Percentiles rank a stretch among this genome's conserved stretches.
These are phyloP conservation scores for Drosophila nigritarsus DNA, from an alignment of 2,888 invertebrate genomes.

Conservation along the genomic window DNA sequence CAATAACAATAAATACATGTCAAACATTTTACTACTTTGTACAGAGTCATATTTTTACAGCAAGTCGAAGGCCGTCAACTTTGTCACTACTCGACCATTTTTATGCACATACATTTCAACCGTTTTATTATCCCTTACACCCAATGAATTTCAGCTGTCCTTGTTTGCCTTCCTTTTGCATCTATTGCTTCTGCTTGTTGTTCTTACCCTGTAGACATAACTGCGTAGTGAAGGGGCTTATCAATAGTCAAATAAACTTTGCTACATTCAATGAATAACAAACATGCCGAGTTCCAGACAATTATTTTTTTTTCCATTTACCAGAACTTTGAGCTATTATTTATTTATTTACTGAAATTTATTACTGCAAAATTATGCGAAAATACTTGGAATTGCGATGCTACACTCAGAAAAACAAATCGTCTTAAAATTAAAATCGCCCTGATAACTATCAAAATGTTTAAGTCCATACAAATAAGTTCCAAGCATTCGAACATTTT, in stretches of 20 bases:
- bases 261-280: too few relatives aligned
- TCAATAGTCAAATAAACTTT: background rate
- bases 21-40: conserved; percentile 61
- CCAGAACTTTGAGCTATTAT: conserved; percentile 1
- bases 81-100: conserved; percentile 39
- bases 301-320: conserved; percentile 4
- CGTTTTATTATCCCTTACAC: conserved; percentile 19
- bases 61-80: conserved; percentile 35
- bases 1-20: conserved; percentile 70
- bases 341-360: conserved; percentile 19
- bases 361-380: background rate
- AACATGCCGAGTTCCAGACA: background rate
- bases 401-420: background rate
- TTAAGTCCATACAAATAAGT: background rate
- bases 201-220: background rate
- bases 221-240: background rate
- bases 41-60: conserved; percentile 32
- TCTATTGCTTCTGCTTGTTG: background rate
- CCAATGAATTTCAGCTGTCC: background rate
- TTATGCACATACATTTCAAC: conserved; percentile 34
- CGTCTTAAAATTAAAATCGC: background rate
- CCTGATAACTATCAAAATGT: background rate
- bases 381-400: background rate
- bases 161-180: background rate
- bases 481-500: background rate